A percentile compares a stretch with the other conserved stretches of the same genome.
Evolutionary conservation across 2,888 invertebrate species (phyloP).

Genomic region (Anticlea derivata): DNA sequence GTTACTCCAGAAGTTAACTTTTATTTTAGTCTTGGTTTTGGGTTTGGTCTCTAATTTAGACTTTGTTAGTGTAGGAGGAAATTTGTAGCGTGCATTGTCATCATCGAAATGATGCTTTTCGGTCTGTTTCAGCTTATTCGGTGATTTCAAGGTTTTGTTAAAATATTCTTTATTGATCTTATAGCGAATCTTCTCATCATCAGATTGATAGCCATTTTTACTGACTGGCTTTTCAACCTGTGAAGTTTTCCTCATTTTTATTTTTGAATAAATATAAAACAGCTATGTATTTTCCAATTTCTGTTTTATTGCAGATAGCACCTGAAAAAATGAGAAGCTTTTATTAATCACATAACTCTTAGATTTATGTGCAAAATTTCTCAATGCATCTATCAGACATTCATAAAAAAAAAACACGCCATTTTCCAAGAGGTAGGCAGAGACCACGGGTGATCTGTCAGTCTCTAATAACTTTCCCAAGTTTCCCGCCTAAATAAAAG

Average conservation of each 20-base stretch:
- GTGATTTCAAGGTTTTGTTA: constrained; percentile 48
- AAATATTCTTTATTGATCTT: constrained; percentile 66
- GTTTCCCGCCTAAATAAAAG: too few species aligned
- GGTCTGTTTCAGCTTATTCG: constrained; percentile 45
- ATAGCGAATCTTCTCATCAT: constrained; percentile 72
- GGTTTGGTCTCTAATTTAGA: constrained; percentile 57
- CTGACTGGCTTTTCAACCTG: constrained; percentile 46
- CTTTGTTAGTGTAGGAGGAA: constrained; percentile 57
- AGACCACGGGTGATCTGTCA: too few species aligned
- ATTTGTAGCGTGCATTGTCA: constrained; percentile 66
- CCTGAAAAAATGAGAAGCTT: constrained; percentile 4
- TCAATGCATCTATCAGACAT: too few species aligned
- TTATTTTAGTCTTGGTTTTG: constrained; percentile 70
- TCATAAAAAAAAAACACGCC: too few species aligned
- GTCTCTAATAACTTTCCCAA: too few species aligned
- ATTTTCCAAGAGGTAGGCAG: too few species aligned
- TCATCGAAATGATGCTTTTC: constrained; percentile 52
- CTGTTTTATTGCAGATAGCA: background rate
- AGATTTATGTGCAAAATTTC: too few species aligned
- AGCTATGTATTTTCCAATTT: background rate
- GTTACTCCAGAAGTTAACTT: constrained; percentile 78
- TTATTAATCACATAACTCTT: too few species aligned
- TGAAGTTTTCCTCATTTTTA: constrained; percentile 54
- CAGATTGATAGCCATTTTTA: constrained; percentile 67
- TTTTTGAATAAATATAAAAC: too few species aligned